Conservation (phyloP, 2,797 vertebrate genomes). For the Schizothorax lantsangensis region DNA sequence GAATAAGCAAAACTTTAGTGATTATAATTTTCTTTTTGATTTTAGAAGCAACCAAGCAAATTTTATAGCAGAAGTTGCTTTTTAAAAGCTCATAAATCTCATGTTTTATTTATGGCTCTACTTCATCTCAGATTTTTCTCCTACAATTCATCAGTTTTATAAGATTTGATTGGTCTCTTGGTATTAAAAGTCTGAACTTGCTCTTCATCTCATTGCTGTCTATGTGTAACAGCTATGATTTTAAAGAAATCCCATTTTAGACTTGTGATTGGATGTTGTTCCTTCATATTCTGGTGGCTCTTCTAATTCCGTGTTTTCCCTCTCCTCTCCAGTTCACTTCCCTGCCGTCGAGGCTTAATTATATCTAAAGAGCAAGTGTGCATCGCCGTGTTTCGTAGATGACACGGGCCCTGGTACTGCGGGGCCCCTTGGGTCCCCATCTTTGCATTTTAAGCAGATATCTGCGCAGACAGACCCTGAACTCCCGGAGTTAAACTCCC, state of each 20-base stretch:
- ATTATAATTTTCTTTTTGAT: background rate
- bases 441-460: slow-evolving; percentile 85
- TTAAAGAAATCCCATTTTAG: background rate
- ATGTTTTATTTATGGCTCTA: background rate
- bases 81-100: background rate
- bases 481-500: slow-evolving; percentile 83
- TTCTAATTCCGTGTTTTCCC: slow-evolving; percentile 60
- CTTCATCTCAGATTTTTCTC: background rate
- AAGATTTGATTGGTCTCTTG: background rate
- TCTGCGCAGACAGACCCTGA: slow-evolving; percentile 79
- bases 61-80: background rate
- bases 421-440: slow-evolving; percentile 69
- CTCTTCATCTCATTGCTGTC: background rate
- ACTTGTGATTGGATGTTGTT: background rate
- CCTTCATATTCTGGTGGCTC: background rate
- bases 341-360: slow-evolving; percentile 81
- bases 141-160: background rate
- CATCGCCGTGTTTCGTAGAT: slow-evolving; percentile 73
- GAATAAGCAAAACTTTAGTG: background rate
- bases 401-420: slow-evolving; percentile 76
- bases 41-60: background rate
- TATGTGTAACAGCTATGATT: background rate
- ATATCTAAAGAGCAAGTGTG: slow-evolving; percentile 75
- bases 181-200: background rate
- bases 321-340: slow-evolving; percentile 71